phyloP scores from a whole-genome alignment of 2,888 invertebrate genomes.

The Zele albiditarsus region DNA sequence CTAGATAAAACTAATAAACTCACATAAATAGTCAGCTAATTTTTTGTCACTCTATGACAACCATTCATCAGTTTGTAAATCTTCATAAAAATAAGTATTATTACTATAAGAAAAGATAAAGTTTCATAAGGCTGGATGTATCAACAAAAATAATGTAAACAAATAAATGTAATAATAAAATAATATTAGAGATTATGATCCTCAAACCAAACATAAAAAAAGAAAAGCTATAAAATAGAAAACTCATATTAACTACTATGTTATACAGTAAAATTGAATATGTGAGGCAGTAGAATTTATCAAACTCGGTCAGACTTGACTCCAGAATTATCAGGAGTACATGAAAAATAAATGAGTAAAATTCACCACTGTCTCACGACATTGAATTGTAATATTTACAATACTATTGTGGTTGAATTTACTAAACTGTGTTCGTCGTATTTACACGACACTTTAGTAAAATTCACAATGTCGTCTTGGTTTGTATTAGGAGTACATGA shows the following conservation, averaged over 20 bases:
- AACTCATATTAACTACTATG: not conserved
- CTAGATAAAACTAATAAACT: too few relatives aligned
- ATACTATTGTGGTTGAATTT: conserved; percentile 5
- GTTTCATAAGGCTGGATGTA: too few relatives aligned
- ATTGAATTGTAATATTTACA: conserved; percentile 16
- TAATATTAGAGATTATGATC: not conserved
- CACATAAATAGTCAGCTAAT: too few relatives aligned
- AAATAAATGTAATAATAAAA: not conserved
- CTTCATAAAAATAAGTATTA: too few relatives aligned
- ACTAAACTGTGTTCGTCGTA: conserved; percentile 2
- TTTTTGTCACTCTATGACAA: too few relatives aligned
- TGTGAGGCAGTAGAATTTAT: conserved; percentile 30
- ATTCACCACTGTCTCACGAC: not conserved
- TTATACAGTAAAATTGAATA: conserved; percentile 5
- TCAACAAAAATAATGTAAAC: too few relatives aligned
- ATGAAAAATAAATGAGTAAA: not conserved
- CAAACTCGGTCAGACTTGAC: conserved; percentile 37
- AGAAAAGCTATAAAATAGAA: not conserved
- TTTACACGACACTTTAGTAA: conserved; percentile 24
- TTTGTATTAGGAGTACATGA: conserved; percentile 23
- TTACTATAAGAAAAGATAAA: too few relatives aligned
- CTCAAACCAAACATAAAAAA: not conserved
- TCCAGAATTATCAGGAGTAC: conserved; percentile 22
- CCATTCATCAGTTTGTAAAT: too few relatives aligned
- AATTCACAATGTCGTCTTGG: conserved; percentile 36